Conservation (phyloP, 2,113 vertebrate species). For the Mionectes macconnelli region DNA sequence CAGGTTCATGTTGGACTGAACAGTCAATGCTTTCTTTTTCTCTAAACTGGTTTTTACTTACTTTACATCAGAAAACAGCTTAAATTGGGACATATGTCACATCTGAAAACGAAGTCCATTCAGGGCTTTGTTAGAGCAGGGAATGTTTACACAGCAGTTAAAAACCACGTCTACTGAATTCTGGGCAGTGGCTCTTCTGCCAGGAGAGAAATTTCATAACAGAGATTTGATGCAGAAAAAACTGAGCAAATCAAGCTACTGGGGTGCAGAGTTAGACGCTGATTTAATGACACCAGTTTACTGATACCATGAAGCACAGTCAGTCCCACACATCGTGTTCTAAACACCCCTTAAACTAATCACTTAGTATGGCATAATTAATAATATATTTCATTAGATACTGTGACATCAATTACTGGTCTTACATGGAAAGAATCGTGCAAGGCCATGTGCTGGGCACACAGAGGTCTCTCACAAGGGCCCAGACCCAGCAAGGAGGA, state of each 20-base stretch:
- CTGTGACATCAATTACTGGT: not conserved
- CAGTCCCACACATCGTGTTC: not conserved
- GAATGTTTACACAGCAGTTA: not conserved
- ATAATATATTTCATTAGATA: not conserved
- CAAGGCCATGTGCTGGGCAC: not conserved
- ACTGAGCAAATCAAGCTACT: not conserved
- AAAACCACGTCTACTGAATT: not conserved
- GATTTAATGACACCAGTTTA: not conserved
- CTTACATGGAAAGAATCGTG: not conserved
- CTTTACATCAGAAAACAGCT: not conserved
- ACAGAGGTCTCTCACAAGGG: not conserved
- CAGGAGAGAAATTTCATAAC: not conserved
- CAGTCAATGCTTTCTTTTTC: not conserved
- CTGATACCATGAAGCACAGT: not conserved
- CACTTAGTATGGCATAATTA: not conserved
- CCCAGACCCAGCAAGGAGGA: not conserved
- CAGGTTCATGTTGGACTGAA: not conserved
- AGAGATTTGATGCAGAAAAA: not conserved
- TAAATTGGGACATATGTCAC: not conserved
- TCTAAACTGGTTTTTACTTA: not conserved
- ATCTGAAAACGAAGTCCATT: not conserved
- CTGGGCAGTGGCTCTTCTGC: not conserved
- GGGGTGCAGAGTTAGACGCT: not conserved
- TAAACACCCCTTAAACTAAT: not conserved
- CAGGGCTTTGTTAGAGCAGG: not conserved